A percentile compares a stretch with the other conserved stretches of the same genome.
These are phyloP conservation scores for Beris morrisii DNA, from an alignment of 2,888 invertebrate genomes.

Conservation along the genomic window DNA sequence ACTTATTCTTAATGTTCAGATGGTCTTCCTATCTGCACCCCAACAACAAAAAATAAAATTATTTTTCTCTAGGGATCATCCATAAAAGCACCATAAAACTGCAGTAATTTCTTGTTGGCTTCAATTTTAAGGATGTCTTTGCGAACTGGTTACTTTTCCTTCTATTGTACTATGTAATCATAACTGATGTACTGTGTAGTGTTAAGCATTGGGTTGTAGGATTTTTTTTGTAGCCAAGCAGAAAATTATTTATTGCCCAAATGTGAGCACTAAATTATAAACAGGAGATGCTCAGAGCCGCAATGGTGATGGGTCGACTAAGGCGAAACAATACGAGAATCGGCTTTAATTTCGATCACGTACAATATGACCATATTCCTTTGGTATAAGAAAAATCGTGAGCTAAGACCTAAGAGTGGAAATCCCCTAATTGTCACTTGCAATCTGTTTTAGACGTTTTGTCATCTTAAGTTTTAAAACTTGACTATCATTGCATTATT, in stretches of 20 bases:
- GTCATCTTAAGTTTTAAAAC: no score
- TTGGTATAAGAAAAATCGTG: constrained; percentile 13
- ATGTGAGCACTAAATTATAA: constrained; percentile 40
- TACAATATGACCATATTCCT: constrained; percentile 18
- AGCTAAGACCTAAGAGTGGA: not conserved
- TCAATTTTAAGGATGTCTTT: constrained; percentile 27
- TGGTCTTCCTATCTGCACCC: not conserved
- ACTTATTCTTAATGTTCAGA: constrained; percentile 16
- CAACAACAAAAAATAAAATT: constrained; percentile 22
- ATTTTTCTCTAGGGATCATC: constrained; percentile 31
- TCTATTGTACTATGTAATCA: constrained; percentile 3
- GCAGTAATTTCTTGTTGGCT: constrained; percentile 36
- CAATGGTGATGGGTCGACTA: not conserved
- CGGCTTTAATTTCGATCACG: constrained; percentile 33
- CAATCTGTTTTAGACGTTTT: no score
- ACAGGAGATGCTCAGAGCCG: constrained; percentile 19
- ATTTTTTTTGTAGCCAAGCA: constrained; percentile 23
- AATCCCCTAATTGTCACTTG: no score
- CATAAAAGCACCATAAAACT: constrained; percentile 38
- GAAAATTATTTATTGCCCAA: constrained; percentile 39
- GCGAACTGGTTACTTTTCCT: constrained; percentile 18
- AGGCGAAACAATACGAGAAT: constrained; percentile 22
- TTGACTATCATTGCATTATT: no score
- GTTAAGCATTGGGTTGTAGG: not conserved
- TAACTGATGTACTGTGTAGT: not conserved